Evolutionary conservation across 2,888 invertebrate species (phyloP).

Genomic region (Drosophila meridionalis): DNA sequence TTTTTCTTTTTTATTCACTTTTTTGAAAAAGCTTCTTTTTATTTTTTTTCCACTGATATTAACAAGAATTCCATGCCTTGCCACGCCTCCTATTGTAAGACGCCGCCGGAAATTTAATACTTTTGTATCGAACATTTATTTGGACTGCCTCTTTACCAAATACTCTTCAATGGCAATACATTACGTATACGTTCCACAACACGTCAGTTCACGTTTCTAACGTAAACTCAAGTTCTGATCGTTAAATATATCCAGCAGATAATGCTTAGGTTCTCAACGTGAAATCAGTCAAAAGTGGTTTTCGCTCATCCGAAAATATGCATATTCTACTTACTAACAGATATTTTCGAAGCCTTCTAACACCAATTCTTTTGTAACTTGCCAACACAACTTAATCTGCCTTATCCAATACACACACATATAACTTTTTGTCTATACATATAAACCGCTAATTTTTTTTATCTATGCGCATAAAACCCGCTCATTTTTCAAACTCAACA

Average conservation of each 20-base stretch:
- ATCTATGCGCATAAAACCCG: too few species aligned
- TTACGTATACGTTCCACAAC: not conserved
- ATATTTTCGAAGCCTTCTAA: not conserved
- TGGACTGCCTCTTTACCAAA: not conserved
- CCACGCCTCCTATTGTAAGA: constrained; percentile 31
- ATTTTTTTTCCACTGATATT: constrained; percentile 38
- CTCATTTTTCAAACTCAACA: not conserved
- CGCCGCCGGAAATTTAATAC: constrained; percentile 49
- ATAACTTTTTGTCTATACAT: not conserved
- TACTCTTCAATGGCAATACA: not conserved
- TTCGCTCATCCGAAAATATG: not conserved
- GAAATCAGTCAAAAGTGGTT: not conserved
- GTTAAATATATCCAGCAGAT: not conserved
- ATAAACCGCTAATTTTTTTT: too few species aligned
- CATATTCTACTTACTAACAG: not conserved
- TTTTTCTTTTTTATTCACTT: constrained; percentile 29
- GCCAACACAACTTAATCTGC: not conserved
- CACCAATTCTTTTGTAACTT: not conserved
- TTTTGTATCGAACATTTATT: constrained; percentile 4
- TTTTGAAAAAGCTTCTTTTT: constrained; percentile 17
- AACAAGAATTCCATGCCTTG: constrained; percentile 58
- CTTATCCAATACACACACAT: not conserved
- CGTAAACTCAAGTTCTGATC: not conserved
- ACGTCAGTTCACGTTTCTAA: not conserved
- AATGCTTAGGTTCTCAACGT: not conserved